Conservation (phyloP, 1,140 invertebrate genomes). For the Drosophila ananassae region DNA sequence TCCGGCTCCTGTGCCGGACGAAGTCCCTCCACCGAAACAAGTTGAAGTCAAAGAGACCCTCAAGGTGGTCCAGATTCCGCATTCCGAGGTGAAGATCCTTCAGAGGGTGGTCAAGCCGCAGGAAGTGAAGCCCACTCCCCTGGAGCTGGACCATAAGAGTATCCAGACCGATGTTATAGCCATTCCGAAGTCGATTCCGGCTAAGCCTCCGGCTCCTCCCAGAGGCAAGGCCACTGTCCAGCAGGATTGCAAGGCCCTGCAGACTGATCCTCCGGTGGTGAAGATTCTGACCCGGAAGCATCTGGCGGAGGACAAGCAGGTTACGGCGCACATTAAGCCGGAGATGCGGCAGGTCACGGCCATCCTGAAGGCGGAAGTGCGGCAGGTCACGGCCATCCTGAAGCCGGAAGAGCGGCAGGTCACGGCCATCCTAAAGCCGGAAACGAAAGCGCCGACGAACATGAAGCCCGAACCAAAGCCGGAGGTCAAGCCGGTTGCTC, state of each 20-base stretch:
- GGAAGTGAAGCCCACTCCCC: background rate
- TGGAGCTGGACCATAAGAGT: background rate
- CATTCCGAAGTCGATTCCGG: background rate
- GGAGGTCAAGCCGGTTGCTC: background rate
- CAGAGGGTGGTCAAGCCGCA: no score
- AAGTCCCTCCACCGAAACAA: no score
- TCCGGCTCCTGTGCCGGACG: no score
- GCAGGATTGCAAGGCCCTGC: background rate
- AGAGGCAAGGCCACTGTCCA: background rate
- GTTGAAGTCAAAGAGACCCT: no score
- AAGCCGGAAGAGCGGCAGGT: background rate
- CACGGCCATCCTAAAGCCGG: no score
- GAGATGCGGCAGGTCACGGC: no score
- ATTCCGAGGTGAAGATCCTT: no score
- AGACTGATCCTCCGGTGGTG: background rate
- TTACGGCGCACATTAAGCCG: background rate
- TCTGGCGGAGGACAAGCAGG: background rate
- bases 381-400: no score
- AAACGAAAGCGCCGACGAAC: no score
- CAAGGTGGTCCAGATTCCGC: no score
- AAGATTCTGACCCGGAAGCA: background rate
- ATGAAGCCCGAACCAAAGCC: background rate
- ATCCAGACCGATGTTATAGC: no score
- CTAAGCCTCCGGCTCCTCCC: background rate
- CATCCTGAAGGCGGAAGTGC: background rate